These are phyloP conservation scores for Leucoptera coffeella DNA, from an alignment of 2,888 invertebrate genomes.

Conservation along the genomic window DNA sequence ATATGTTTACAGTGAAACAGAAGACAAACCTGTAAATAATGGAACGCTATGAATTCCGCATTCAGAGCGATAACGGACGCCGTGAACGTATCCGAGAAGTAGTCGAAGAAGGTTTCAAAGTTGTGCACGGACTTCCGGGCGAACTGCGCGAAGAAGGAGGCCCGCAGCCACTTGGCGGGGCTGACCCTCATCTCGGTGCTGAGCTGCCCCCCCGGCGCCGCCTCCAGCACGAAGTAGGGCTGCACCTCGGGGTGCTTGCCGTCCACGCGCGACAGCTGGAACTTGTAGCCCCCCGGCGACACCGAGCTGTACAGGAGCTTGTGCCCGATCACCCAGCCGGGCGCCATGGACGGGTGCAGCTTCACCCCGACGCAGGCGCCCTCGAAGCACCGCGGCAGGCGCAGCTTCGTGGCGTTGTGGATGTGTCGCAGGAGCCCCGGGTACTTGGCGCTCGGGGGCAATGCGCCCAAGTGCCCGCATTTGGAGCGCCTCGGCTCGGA, in stretches of 20 bases:
- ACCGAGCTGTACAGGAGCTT: slow-evolving; percentile 38
- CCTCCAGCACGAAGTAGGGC: slow-evolving; percentile 41
- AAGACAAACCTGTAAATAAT: slow-evolving; percentile 28
- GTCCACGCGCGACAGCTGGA: slow-evolving; percentile 29
- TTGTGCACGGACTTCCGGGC: slow-evolving; percentile 32
- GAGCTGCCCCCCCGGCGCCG: slow-evolving; percentile 40
- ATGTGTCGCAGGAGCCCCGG: slow-evolving; percentile 37
- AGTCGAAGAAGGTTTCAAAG: slow-evolving; percentile 37
- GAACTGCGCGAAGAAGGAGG: slow-evolving; percentile 31
- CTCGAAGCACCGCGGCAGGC: slow-evolving; percentile 43
- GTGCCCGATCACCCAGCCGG: slow-evolving; percentile 35
- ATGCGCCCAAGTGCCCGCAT: too few species aligned
- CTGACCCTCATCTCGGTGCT: slow-evolving; percentile 37
- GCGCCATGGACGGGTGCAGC: slow-evolving; percentile 14
- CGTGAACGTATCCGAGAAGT: slow-evolving; percentile 26
- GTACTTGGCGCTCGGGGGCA: slow-evolving; percentile 22
- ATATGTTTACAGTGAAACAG: too few species aligned
- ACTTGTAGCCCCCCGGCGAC: slow-evolving; percentile 38
- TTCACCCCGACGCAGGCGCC: slow-evolving; percentile 32
- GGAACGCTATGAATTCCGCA: slow-evolving; percentile 36
- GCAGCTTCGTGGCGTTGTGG: slow-evolving; percentile 33
- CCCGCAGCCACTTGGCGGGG: slow-evolving; percentile 23
- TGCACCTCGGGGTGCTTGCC: slow-evolving; percentile 19
- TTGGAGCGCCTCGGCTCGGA: too few species aligned
- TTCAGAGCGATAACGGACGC: slow-evolving; percentile 39